Conservation (phyloP, 2,113 vertebrate species). For the Marcusenius ussheri region DNA sequence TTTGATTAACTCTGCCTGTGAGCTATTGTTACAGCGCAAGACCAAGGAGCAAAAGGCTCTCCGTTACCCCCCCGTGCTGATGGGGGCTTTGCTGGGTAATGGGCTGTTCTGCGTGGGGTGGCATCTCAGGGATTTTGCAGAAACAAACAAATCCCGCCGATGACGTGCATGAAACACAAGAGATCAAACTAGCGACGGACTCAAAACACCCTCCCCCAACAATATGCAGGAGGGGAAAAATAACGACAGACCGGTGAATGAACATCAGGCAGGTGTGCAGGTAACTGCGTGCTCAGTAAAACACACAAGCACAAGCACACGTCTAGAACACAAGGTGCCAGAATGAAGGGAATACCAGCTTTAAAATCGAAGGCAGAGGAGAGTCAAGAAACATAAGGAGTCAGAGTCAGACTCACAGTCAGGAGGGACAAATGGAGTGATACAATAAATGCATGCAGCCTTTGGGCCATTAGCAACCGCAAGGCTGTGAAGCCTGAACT, state of each 20-base stretch:
- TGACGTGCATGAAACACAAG: neutral
- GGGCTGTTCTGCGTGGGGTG: neutral
- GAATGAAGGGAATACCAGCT: neutral
- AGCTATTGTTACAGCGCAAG: neutral
- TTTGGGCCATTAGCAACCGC: neutral
- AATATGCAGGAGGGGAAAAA: neutral
- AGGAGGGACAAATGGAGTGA: neutral
- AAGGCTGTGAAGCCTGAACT: neutral
- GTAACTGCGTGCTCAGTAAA: neutral
- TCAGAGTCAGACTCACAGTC: neutral
- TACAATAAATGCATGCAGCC: neutral
- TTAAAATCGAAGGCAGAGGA: neutral
- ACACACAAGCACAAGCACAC: neutral
- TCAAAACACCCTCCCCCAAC: neutral
- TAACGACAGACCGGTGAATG: neutral
- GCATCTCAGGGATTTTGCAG: conserved; percentile 15
- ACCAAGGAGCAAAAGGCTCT: neutral
- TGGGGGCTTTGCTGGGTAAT: neutral
- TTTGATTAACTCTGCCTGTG: neutral
- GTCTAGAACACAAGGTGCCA: neutral
- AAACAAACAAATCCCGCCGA: neutral
- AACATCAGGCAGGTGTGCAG: neutral
- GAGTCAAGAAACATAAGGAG: neutral
- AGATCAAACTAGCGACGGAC: neutral
- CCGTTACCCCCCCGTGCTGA: neutral